Evolutionary conservation across 2,113 vertebrate species (phyloP).

Genomic region (Trogon surrucura): DNA sequence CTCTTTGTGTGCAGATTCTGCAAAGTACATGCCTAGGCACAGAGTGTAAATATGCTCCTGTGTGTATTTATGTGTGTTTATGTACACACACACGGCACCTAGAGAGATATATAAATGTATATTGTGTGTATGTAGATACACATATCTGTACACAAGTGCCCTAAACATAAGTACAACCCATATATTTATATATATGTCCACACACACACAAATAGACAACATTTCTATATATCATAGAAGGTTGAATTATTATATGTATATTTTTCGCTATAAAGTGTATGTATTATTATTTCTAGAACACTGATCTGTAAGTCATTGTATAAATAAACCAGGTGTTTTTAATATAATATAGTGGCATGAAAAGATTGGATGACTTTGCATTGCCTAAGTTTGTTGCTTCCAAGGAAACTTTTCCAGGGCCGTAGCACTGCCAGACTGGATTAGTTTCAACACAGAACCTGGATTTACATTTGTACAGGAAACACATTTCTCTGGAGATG

Average conservation of each 20-base stretch:
- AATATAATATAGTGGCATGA: slow-evolving; percentile 74
- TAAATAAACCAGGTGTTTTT: slow-evolving; percentile 84
- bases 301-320: slow-evolving; percentile 84
- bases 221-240: slow-evolving; percentile 78
- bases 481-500: slow-evolving; percentile 60
- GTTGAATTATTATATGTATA: slow-evolving; percentile 82
- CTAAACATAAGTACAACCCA: slow-evolving; percentile 62
- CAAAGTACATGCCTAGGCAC: slow-evolving; percentile 9
- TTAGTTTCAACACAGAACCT: slow-evolving; percentile 67
- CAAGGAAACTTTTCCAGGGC: slow-evolving; percentile 57
- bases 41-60: slow-evolving; percentile 61
- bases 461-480: slow-evolving; percentile 64
- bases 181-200: slow-evolving; percentile 69
- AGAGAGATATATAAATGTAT: slow-evolving; percentile 42
- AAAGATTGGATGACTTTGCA: slow-evolving; percentile 55
- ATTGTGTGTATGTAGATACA: slow-evolving; percentile 34
- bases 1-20: slow-evolving; percentile 48
- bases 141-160: slow-evolving; percentile 11
- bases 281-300: slow-evolving; percentile 77
- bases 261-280: slow-evolving; percentile 84
- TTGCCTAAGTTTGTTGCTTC: slow-evolving; percentile 34
- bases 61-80: slow-evolving; percentile 60
- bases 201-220: slow-evolving; percentile 62
- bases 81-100: slow-evolving; percentile 1
- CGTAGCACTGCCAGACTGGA: slow-evolving; percentile 50